These are phyloP conservation scores for Perca fluviatilis DNA, from an alignment of 2,113 vertebrate species.

Conservation along the genomic window DNA sequence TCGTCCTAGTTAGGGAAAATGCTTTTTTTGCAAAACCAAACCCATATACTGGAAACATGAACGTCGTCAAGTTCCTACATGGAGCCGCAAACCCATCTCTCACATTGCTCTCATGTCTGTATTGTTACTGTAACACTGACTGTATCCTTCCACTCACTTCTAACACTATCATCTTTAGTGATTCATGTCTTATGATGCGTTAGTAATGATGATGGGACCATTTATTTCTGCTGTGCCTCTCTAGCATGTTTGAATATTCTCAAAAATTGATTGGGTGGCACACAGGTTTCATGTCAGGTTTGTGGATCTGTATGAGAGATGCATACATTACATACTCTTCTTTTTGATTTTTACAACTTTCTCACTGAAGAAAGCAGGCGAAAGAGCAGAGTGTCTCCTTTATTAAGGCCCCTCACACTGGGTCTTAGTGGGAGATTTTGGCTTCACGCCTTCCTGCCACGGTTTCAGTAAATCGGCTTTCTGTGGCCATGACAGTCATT, in stretches of 20 bases:
- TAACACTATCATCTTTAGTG: conserved; percentile 1
- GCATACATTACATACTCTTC: conserved; percentile 14
- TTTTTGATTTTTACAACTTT: conserved; percentile 60
- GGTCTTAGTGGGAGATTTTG: conserved; percentile 81
- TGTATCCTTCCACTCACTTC: conserved; percentile 11
- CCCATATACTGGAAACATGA: conserved; percentile 13
- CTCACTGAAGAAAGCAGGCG: conserved; percentile 35
- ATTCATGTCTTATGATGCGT: conserved; percentile 26
- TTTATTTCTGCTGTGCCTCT: conserved; percentile 9
- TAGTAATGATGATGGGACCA: background rate
- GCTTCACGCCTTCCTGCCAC: conserved; percentile 79
- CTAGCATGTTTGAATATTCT: background rate
- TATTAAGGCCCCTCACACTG: conserved; percentile 76
- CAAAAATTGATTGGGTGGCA: background rate
- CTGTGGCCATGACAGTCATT: conserved; percentile 83
- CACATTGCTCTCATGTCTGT: conserved; percentile 3
- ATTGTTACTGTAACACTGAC: conserved; percentile 32
- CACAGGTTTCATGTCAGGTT: conserved; percentile 1
- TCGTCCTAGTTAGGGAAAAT: conserved; percentile 49
- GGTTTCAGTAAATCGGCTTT: conserved; percentile 83
- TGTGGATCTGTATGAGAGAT: conserved; percentile 10
- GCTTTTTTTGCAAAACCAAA: conserved; percentile 40
- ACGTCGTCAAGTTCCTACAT: background rate
- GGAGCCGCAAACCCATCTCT: conserved; percentile 32
- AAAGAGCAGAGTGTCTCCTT: conserved; percentile 64